Percentiles rank a stretch among this genome's conserved stretches.
phyloP scores from a whole-genome alignment of 2,797 vertebrate genomes.

The Amniataba percoides region DNA sequence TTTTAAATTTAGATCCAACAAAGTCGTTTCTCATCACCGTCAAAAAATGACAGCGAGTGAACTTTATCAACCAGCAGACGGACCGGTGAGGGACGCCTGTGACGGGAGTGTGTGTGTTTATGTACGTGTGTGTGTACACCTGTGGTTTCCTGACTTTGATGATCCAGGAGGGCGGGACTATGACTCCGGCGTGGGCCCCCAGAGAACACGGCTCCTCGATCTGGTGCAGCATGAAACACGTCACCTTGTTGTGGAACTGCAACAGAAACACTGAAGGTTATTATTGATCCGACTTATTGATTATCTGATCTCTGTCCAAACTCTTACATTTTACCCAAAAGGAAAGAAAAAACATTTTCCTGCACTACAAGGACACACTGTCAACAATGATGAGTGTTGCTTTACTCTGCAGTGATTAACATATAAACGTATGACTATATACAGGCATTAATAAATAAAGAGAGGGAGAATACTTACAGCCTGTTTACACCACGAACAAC shows the following conservation, averaged over 20 bases:
- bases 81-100: conserved; percentile 1
- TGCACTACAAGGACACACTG: too few species aligned
- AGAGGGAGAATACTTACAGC: conserved; percentile 88
- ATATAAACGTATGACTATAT: background rate
- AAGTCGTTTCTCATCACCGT: conserved; percentile 56
- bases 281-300: background rate
- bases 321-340: background rate
- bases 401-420: background rate
- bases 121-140: conserved; percentile 81
- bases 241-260: conserved; percentile 99
- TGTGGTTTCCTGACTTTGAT: conserved; percentile 99
- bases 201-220: conserved; percentile 98
- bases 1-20: conserved; percentile 67
- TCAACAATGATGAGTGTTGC: background rate
- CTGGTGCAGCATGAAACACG: conserved; percentile 99
- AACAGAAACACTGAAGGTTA: background rate
- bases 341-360: too few species aligned
- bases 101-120: conserved; percentile 13
- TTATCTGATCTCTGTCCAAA: background rate
- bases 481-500: conserved; percentile 99
- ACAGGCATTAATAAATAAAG: background rate
- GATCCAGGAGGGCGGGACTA: conserved; percentile 98
- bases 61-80: conserved; percentile 39
- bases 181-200: conserved; percentile 97
- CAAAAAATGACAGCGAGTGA: conserved; percentile 44